These are phyloP conservation scores for Symphodus melops DNA, from an alignment of 2,113 vertebrate species.

Conservation along the genomic window DNA sequence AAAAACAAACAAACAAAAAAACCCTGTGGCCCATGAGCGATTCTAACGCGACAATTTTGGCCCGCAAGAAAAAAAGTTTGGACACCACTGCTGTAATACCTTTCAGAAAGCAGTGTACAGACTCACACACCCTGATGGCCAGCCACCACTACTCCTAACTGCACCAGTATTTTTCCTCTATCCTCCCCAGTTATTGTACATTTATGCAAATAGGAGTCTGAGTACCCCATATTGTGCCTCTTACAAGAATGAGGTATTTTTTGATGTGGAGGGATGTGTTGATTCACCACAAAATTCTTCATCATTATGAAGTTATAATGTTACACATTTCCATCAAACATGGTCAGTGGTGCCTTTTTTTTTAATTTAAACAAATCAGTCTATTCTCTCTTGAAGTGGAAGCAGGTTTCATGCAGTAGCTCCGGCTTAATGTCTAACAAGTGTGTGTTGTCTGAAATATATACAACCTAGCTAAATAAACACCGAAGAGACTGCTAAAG, in stretches of 20 bases:
- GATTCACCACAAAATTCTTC: constrained; percentile 14
- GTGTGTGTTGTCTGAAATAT: constrained; percentile 44
- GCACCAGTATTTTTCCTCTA: no score
- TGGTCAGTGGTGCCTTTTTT: constrained; percentile 33
- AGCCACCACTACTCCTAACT: no score
- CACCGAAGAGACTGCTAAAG: constrained; percentile 34
- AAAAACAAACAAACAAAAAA: no score
- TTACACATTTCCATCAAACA: neutral
- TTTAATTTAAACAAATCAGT: constrained; percentile 19
- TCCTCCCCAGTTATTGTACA: no score
- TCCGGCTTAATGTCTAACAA: constrained; percentile 53
- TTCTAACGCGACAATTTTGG: no score
- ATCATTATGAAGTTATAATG: constrained; percentile 4
- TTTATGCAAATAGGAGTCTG: neutral
- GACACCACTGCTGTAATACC: no score
- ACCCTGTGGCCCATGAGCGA: no score
- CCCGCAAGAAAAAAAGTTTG: no score
- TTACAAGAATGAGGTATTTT: neutral
- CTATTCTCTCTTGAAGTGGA: constrained; percentile 35
- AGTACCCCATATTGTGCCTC: neutral
- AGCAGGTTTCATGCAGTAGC: constrained; percentile 41
- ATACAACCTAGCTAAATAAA: constrained; percentile 29
- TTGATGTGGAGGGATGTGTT: constrained; percentile 14
- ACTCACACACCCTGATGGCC: no score
- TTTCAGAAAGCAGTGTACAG: no score